These are phyloP conservation scores for Oophaga pumilio DNA, from an alignment of 2,113 vertebrate species.

Conservation along the genomic window DNA sequence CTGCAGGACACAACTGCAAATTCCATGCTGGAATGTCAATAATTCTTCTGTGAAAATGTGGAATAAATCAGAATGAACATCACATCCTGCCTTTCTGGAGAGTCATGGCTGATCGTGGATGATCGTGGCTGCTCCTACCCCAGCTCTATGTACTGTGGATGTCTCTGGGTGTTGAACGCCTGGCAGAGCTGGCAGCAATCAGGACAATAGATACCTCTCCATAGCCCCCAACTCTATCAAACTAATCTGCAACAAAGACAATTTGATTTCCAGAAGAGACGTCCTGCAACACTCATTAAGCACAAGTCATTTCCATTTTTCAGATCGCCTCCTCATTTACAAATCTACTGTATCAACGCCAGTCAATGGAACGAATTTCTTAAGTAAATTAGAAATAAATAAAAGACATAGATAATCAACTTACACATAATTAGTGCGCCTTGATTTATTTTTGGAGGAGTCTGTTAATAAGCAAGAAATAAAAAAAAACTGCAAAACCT, in stretches of 20 bases:
- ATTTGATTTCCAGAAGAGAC: conserved; percentile 92
- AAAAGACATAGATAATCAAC: conserved; percentile 86
- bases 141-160: neutral
- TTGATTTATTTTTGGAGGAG: conserved; percentile 72
- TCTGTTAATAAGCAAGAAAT: conserved; percentile 71
- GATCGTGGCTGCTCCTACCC: neutral
- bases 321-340: conserved; percentile 84
- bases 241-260: conserved; percentile 86
- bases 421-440: conserved; percentile 83
- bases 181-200: conserved; percentile 89
- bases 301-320: conserved; percentile 87
- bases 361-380: conserved; percentile 90
- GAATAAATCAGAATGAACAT: conserved; percentile 65
- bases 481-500: conserved; percentile 71
- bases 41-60: conserved; percentile 66
- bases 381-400: conserved; percentile 92
- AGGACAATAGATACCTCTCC: conserved; percentile 90
- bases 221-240: conserved; percentile 84
- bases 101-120: neutral
- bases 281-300: conserved; percentile 89
- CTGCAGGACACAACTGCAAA: neutral
- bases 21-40: conserved; percentile 25
- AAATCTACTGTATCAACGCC: conserved; percentile 86
- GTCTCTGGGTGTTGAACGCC: conserved; percentile 80
- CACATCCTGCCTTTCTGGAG: neutral